Conservation (phyloP, 2,797 vertebrate genomes). For the Onychomys leucogaster region DNA sequence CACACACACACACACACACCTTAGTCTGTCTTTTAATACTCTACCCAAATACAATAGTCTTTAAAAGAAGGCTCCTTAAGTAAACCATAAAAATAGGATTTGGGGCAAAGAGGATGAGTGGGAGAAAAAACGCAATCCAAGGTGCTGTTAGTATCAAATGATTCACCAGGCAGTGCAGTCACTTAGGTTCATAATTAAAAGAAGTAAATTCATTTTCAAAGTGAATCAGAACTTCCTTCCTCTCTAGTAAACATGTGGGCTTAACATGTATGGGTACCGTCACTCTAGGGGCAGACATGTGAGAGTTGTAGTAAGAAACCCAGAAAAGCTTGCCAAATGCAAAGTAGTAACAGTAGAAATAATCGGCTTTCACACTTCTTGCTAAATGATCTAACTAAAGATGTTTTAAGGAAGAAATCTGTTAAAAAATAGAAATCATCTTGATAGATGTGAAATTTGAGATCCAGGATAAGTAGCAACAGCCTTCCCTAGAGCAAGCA, state of each 20-base stretch:
- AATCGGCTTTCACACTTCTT: not conserved
- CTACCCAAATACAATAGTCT: not conserved
- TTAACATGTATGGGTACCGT: slow-evolving; percentile 21
- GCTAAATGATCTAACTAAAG: slow-evolving; percentile 56
- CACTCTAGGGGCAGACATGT: slow-evolving; percentile 39
- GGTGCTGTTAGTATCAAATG: not conserved
- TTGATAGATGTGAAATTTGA: slow-evolving; percentile 42
- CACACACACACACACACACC: not conserved
- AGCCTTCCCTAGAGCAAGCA: slow-evolving; percentile 11
- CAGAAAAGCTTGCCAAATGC: slow-evolving; percentile 59
- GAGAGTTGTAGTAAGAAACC: slow-evolving; percentile 25
- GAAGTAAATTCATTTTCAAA: slow-evolving; percentile 58
- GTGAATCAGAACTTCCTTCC: slow-evolving; percentile 32
- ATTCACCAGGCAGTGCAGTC: not conserved
- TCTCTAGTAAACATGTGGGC: slow-evolving; percentile 14
- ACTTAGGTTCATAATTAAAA: slow-evolving; percentile 34
- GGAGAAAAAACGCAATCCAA: not conserved
- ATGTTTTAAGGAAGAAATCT: slow-evolving; percentile 47
- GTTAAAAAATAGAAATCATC: slow-evolving; percentile 67
- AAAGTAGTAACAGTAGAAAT: slow-evolving; percentile 41
- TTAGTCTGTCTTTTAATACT: slow-evolving; percentile 31
- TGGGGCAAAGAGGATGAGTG: not conserved
- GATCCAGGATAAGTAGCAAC: slow-evolving; percentile 9
- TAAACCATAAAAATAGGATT: slow-evolving; percentile 47
- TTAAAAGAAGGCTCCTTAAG: not conserved